A percentile compares a stretch with the other conserved stretches of the same genome.
Evolutionary conservation across 2,113 vertebrate species (phyloP).

Genomic region (Bufo gargarizans): DNA sequence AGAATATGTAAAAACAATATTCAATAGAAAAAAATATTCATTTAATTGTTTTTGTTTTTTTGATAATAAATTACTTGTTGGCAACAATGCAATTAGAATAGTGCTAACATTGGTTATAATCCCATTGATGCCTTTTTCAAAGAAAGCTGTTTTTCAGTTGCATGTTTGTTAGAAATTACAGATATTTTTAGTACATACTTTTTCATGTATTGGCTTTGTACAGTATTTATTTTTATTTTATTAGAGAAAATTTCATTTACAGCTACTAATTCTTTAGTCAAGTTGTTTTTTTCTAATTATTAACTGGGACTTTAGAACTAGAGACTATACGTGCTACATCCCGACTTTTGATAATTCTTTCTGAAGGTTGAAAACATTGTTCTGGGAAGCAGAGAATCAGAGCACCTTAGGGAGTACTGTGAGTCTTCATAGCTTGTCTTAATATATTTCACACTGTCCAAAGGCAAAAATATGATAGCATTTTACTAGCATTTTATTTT

Average conservation of each 20-base stretch:
- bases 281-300: constrained; percentile 1
- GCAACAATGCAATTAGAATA: too few relatives aligned
- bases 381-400: constrained; percentile 43
- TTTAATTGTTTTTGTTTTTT: too few relatives aligned
- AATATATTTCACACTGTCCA: constrained; percentile 24
- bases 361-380: constrained; percentile 43
- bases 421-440: constrained; percentile 44
- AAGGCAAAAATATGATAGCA: constrained; percentile 26
- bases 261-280: not conserved
- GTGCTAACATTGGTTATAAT: too few relatives aligned
- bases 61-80: too few relatives aligned
- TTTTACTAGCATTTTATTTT: constrained; percentile 6
- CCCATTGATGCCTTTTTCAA: too few relatives aligned
- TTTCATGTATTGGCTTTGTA: not conserved
- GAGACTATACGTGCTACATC: constrained; percentile 20
- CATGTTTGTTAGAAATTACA: too few relatives aligned
- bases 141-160: too few relatives aligned
- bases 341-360: constrained; percentile 22
- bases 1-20: too few relatives aligned
- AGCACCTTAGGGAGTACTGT: constrained; percentile 34
- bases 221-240: not conserved
- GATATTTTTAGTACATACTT: not conserved
- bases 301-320: not conserved
- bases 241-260: not conserved
- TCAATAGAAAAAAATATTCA: too few relatives aligned